Conservation (phyloP, 2,113 vertebrate genomes). For the Cariama cristata region DNA sequence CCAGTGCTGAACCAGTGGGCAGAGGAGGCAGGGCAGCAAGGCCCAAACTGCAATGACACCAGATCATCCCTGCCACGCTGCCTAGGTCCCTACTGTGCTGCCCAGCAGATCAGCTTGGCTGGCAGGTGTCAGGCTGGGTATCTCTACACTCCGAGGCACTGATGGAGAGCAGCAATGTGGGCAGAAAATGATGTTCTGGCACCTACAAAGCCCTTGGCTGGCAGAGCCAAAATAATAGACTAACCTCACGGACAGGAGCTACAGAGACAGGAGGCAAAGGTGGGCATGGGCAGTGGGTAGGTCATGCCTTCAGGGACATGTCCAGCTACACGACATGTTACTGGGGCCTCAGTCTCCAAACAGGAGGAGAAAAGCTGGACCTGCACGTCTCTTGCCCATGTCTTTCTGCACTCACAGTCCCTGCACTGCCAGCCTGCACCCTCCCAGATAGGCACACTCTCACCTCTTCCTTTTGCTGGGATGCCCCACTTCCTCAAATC, state of each 20-base stretch:
- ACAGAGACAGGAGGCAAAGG: neutral
- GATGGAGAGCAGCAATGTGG: neutral
- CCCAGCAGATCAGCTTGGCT: neutral
- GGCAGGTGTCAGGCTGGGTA: neutral
- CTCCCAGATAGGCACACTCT: neutral
- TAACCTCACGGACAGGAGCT: neutral
- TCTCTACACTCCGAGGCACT: rapidly evolving
- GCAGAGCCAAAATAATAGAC: neutral
- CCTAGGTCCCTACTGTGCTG: neutral
- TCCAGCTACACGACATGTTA: neutral
- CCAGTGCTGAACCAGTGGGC: neutral
- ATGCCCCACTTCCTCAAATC: neutral
- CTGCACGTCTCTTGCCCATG: neutral
- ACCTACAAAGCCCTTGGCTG: neutral
- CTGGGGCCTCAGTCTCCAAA: neutral
- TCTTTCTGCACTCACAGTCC: neutral
- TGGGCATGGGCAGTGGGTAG: neutral
- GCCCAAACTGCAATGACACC: rapidly evolving
- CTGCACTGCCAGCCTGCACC: neutral
- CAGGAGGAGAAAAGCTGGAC: neutral
- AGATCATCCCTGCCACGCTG: neutral
- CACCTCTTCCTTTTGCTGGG: neutral
- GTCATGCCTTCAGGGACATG: neutral
- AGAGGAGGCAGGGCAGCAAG: neutral
- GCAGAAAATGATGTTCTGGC: neutral